Conservation (phyloP, 1,140 invertebrate genomes). For the Drosophila nigrodunni region DNA sequence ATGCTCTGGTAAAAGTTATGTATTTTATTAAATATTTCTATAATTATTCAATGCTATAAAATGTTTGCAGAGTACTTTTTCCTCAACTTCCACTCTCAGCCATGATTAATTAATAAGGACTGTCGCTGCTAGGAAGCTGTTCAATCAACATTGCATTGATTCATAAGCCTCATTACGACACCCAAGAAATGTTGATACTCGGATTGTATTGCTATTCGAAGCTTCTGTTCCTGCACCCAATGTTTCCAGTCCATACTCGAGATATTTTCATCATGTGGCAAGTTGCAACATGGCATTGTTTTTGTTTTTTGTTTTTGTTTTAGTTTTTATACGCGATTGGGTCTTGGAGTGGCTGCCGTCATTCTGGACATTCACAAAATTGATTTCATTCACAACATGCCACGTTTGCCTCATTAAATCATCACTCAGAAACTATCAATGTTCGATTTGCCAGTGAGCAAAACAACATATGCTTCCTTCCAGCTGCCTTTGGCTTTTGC, state of each 20-base stretch:
- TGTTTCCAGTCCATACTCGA: conserved; percentile 12
- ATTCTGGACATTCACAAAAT: conserved; percentile 81
- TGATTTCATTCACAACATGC: conserved; percentile 84
- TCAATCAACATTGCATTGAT: conserved; percentile 60
- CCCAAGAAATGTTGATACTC: conserved; percentile 13
- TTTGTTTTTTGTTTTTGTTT: conserved; percentile 19
- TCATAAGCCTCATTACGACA: conserved; percentile 57
- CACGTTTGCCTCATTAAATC: conserved; percentile 83
- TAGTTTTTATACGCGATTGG: background rate
- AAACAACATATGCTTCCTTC: conserved; percentile 41
- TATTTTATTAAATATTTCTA: too few relatives aligned
- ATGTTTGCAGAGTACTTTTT: background rate
- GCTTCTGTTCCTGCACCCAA: conserved; percentile 22
- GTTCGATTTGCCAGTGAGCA: conserved; percentile 61
- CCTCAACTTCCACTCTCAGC: background rate
- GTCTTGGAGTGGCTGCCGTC: conserved; percentile 24
- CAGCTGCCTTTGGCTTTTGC: conserved; percentile 1
- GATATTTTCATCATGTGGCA: conserved; percentile 44
- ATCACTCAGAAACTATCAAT: conserved; percentile 82
- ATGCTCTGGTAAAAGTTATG: too few relatives aligned
- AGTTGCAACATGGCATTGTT: conserved; percentile 38
- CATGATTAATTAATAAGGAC: conserved; percentile 40
- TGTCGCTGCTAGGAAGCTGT: conserved; percentile 17
- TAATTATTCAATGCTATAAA: background rate
- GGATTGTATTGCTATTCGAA: conserved; percentile 16